Percentiles rank a stretch among this genome's conserved stretches.
Conservation (phyloP, 2,888 invertebrate genomes). For the Dioctria rufipes region DNA sequence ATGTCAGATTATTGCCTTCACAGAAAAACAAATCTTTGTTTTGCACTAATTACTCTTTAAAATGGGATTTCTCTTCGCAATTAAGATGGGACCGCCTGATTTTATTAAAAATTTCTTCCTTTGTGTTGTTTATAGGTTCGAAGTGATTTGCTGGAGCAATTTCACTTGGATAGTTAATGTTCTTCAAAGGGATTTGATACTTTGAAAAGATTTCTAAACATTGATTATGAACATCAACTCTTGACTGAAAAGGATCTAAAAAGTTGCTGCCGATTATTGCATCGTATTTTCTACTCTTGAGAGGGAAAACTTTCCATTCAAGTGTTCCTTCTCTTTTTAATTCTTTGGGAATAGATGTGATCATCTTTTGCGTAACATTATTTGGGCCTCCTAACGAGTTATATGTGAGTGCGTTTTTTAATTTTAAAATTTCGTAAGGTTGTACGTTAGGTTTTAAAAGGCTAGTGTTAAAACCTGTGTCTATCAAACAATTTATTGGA, state of each 20-base stretch:
- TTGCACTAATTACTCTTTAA: no score
- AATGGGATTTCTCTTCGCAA: no score
- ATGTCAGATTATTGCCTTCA: no score
- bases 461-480: constrained; percentile 31
- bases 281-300: constrained; percentile 38
- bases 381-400: constrained; percentile 45
- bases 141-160: constrained; percentile 27
- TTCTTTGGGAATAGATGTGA: constrained; percentile 43
- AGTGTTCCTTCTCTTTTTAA: no score
- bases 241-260: constrained; percentile 17
- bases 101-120: no score
- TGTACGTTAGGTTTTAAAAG: constrained; percentile 12
- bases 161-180: no score
- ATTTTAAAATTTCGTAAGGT: constrained; percentile 15
- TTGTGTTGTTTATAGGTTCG: no score
- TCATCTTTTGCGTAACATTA: constrained; percentile 39
- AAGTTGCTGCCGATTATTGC: constrained; percentile 28
- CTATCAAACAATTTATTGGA: constrained; percentile 1
- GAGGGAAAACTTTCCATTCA: constrained; percentile 29
- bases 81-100: no score
- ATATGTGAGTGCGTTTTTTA: constrained; percentile 24
- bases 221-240: constrained; percentile 5
- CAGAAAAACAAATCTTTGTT: no score
- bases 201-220: constrained; percentile 34
- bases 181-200: constrained; percentile 20